A percentile compares a stretch with the other conserved stretches of the same genome.
phyloP scores from a whole-genome alignment of 1,140 invertebrate species.

The Oryzaephilus surinamensis region DNA sequence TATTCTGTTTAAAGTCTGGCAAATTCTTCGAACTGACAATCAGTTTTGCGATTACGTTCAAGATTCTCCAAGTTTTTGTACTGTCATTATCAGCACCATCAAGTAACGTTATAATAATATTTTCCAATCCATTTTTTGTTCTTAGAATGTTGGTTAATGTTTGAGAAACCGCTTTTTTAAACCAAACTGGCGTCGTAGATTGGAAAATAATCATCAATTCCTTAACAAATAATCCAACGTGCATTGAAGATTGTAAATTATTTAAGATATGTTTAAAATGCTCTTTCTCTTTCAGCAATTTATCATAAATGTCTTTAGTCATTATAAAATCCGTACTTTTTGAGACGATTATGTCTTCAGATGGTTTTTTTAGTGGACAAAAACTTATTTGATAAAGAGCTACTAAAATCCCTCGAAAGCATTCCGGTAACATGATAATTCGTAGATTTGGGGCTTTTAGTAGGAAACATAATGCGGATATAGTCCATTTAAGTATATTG shows the following conservation, averaged over 20 bases:
- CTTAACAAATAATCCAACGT: conserved; percentile 50
- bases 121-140: conserved; percentile 46
- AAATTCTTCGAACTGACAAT: conserved; percentile 43
- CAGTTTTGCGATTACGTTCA: conserved; percentile 53
- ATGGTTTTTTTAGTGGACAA: conserved; percentile 51
- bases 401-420: conserved; percentile 46
- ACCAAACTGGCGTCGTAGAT: conserved; percentile 48
- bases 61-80: conserved; percentile 51
- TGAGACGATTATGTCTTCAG: conserved; percentile 10
- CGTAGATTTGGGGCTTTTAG: conserved; percentile 20
- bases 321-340: conserved; percentile 37
- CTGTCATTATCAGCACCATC: conserved; percentile 44
- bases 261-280: conserved; percentile 43
- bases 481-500: conserved; percentile 26
- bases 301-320: conserved; percentile 42
- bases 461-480: conserved; percentile 26
- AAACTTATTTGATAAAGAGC: conserved; percentile 58
- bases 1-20: conserved; percentile 43
- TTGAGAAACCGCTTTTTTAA: conserved; percentile 47
- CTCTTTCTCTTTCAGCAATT: conserved; percentile 41
- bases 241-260: conserved; percentile 44
- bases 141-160: conserved; percentile 48
- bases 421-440: conserved; percentile 38
- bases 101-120: conserved; percentile 50
- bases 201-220: conserved; percentile 56